Evolutionary conservation across 37 sponge, comb jelly and placozoan species (phyloP), one percentile per base, ranked within the genome.

Genomic region (Oscarella lobularis): DNA sequence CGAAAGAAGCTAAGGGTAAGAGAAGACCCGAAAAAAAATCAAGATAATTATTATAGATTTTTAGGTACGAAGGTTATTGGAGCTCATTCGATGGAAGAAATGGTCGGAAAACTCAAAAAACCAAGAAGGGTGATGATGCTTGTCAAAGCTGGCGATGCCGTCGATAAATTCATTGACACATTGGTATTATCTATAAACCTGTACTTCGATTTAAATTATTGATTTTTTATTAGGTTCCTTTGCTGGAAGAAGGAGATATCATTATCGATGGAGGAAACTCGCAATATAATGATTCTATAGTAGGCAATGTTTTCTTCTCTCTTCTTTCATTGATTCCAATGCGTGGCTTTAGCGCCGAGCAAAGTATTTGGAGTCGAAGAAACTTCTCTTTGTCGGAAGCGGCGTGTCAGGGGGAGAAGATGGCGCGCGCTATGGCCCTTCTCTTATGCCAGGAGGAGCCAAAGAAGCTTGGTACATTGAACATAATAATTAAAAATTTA

Each of bases 231-330:
- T 14, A 68, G 71, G 33, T 68, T 31, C 96, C 96, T 33, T 75
- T 89, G 20, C 76, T 96, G 31, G 87, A 86, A 74, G 72, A 73
- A 60, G 96, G 96, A 3, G 96, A 96, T 81, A 92, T 96, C 75
- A 92, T 96, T 73, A 91, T 96, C 55, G 96, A 96, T 76, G 96
- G 96, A 33, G 96, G 96, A 3, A 95, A 95, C 82, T 95, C 96
- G 20, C 91, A 95, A 75, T 95, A 95, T 75, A 38, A 67, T 1
- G 89, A 95, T 83, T 87, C 87, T 30, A n/a, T n/a, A n/a, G n/a
- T n/a, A 76, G 76, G 76, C 76, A 40, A 66, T 48, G 31, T 2
- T 76, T 31, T 66, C 76, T 48, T 66, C 60, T 36, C 65, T 76
- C 1, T 2, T n/a, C 3, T 1, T 1, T 20, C 1, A 27, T 0